Evolutionary conservation across 2,888 invertebrate species (phyloP).

Genomic region (Hesperia comma): DNA sequence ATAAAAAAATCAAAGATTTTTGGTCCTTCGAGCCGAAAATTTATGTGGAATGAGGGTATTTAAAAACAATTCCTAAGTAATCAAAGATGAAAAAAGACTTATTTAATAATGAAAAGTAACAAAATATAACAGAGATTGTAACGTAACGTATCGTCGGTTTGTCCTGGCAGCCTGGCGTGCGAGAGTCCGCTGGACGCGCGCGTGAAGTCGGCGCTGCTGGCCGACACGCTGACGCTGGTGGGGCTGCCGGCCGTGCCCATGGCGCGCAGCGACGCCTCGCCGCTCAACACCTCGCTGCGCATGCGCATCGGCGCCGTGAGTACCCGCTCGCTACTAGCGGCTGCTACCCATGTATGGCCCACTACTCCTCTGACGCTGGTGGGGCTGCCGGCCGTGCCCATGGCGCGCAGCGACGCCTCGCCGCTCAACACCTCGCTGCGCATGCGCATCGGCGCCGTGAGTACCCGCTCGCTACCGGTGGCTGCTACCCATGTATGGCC

Average conservation of each 20-base stretch:
- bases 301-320: conserved; percentile 79
- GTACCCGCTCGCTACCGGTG: no score
- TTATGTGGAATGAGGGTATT: neutral
- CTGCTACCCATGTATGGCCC: no score
- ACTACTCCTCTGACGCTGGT: conserved; percentile 96
- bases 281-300: conserved; percentile 64
- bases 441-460: conserved; percentile 78
- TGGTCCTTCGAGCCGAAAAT: neutral
- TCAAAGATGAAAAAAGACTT: no score
- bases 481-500: no score
- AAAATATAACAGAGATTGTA: no score
- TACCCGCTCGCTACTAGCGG: no score
- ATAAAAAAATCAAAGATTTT: neutral
- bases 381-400: conserved; percentile 92
- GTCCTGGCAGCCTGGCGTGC: conserved; percentile 86
- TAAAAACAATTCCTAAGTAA: no score
- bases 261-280: conserved; percentile 68
- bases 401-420: conserved; percentile 73
- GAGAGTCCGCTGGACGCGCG: conserved; percentile 97
- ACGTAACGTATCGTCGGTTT: no score
- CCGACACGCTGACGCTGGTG: conserved; percentile 95
- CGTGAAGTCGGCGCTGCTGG: conserved; percentile 95
- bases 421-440: conserved; percentile 64
- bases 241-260: conserved; percentile 92
- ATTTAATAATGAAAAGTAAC: no score